A percentile compares a stretch with the other conserved stretches of the same genome.
Evolutionary conservation across 2,113 vertebrate species (phyloP).

Genomic region (Aix galericulata): DNA sequence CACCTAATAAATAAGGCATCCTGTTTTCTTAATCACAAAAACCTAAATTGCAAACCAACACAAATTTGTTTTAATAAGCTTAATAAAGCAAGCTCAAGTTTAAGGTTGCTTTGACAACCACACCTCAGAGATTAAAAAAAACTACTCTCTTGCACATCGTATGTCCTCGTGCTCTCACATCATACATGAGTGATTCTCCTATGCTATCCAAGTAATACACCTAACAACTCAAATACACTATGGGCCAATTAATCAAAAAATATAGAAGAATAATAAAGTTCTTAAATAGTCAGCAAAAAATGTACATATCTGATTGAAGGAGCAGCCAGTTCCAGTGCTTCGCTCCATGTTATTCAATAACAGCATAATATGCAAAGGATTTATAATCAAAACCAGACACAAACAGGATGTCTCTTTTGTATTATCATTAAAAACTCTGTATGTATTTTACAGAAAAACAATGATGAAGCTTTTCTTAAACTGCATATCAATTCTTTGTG

Average conservation of each 20-base stretch:
- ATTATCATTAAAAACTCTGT: not conserved
- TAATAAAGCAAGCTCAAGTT: slow-evolving; percentile 66
- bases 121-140: slow-evolving; percentile 60
- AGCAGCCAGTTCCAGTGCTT: not conserved
- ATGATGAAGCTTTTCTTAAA: not conserved
- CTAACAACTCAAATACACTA: not conserved
- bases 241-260: slow-evolving; percentile 15
- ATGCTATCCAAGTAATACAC: slow-evolving; percentile 6
- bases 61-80: slow-evolving; percentile 69
- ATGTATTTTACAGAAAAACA: not conserved
- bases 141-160: slow-evolving; percentile 40
- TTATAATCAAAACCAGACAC: not conserved
- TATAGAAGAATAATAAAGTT: slow-evolving; percentile 28
- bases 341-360: not conserved
- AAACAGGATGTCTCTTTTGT: not conserved
- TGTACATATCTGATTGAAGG: not conserved
- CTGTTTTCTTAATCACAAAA: slow-evolving; percentile 64
- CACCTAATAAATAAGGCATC: slow-evolving; percentile 67
- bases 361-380: not conserved
- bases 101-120: slow-evolving; percentile 61
- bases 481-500: not conserved
- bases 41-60: slow-evolving; percentile 16
- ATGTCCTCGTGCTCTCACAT: slow-evolving; percentile 3
- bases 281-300: slow-evolving; percentile 7
- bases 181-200: slow-evolving; percentile 2